Evolutionary conservation across 2,797 vertebrate species (phyloP).

Genomic region (Aratinga solstitialis): DNA sequence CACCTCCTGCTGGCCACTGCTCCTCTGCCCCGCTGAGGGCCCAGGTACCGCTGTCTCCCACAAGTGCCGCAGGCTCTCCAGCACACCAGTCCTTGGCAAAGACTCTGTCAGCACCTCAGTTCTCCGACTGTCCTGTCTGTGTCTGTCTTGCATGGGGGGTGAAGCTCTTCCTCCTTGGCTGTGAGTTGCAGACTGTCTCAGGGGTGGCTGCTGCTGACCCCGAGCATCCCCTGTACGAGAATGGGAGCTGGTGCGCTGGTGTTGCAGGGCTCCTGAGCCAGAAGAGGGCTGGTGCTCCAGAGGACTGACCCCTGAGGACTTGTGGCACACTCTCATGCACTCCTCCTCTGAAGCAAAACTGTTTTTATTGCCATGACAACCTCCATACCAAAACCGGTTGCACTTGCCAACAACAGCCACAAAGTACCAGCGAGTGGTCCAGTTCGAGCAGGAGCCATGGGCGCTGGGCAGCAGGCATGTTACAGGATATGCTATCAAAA

Average conservation of each 20-base stretch:
- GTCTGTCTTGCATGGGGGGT: background rate
- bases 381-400: slow-evolving; percentile 91
- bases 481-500: slow-evolving; percentile 73
- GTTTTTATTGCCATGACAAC: slow-evolving; percentile 92
- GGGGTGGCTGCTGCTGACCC: background rate
- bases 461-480: slow-evolving; percentile 87
- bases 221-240: background rate
- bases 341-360: slow-evolving; percentile 86
- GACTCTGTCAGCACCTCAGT: background rate
- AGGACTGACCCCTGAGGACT: background rate
- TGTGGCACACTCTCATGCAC: slow-evolving; percentile 82
- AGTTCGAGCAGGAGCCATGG: slow-evolving; percentile 85
- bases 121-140: background rate
- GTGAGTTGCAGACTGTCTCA: background rate
- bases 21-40: background rate
- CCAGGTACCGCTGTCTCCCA: background rate
- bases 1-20: background rate
- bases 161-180: background rate
- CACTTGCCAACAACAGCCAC: slow-evolving; percentile 83
- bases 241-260: background rate
- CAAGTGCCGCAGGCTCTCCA: background rate
- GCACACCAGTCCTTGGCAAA: background rate
- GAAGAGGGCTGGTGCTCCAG: background rate
- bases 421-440: slow-evolving; percentile 87
- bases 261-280: background rate